phyloP scores from a whole-genome alignment of 2,113 vertebrate genomes.

The Perca fluviatilis region DNA sequence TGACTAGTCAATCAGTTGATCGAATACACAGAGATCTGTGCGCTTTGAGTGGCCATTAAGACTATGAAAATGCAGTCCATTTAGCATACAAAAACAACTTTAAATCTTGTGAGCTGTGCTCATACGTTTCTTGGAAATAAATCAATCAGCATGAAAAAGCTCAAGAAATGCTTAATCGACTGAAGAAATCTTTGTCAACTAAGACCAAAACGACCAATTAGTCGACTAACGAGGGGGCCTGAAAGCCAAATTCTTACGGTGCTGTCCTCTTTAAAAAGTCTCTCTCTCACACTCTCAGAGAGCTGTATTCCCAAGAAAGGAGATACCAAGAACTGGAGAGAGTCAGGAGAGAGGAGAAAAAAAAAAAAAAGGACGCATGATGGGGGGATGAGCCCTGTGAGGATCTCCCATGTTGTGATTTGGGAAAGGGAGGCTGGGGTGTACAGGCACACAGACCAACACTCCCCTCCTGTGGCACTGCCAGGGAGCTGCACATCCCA shows the following conservation, averaged over 20 bases:
- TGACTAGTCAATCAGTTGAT: no score
- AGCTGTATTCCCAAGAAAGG: slow-evolving; percentile 58
- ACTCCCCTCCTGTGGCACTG: slow-evolving; percentile 83
- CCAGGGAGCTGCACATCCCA: slow-evolving; percentile 75
- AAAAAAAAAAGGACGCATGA: slow-evolving; percentile 1
- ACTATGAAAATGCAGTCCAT: no score
- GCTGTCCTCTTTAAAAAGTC: background rate
- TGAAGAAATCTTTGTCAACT: no score
- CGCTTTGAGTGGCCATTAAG: no score
- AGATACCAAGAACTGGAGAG: slow-evolving; percentile 8
- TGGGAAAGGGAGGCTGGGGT: slow-evolving; percentile 40
- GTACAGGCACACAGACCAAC: slow-evolving; percentile 70
- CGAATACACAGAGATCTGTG: no score
- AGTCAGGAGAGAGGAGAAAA: background rate
- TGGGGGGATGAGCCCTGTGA: slow-evolving; percentile 32
- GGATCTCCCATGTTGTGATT: slow-evolving; percentile 54
- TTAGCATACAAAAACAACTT: no score
- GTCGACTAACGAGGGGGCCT: no score
- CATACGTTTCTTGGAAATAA: no score
- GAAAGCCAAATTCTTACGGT: slow-evolving; percentile 8
- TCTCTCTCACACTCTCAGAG: background rate
- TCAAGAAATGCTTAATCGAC: no score
- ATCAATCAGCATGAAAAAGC: no score
- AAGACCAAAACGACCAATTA: no score
- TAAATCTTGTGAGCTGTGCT: no score